These are phyloP conservation scores for Callosobruchus maculatus DNA, from an alignment of 2,888 invertebrate genomes.

Conservation along the genomic window DNA sequence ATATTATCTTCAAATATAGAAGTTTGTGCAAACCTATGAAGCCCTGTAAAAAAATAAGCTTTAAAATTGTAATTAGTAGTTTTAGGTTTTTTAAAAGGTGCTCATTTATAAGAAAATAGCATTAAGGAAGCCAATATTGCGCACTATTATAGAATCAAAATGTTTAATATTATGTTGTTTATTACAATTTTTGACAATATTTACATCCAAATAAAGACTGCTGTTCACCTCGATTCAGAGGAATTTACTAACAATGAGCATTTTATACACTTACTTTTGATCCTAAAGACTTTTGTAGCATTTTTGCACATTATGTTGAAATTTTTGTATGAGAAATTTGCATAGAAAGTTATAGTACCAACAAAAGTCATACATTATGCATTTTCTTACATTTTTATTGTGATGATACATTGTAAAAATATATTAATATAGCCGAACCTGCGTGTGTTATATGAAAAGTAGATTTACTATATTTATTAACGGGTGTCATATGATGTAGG, in stretches of 20 bases:
- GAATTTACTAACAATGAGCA: slow-evolving; percentile 4
- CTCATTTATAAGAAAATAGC: slow-evolving; percentile 30
- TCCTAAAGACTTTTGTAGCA: neutral
- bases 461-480: slow-evolving; percentile 43
- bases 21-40: slow-evolving; percentile 9
- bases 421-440: slow-evolving; percentile 21
- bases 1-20: slow-evolving; percentile 31
- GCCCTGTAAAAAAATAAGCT: slow-evolving; percentile 35
- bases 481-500: slow-evolving; percentile 38
- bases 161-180: slow-evolving; percentile 16
- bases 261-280: neutral
- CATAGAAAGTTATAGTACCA: neutral
- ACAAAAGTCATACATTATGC: slow-evolving; percentile 11
- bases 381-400: slow-evolving; percentile 28
- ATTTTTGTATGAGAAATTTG: neutral
- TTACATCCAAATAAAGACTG: slow-evolving; percentile 35
- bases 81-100: slow-evolving; percentile 37
- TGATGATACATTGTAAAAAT: slow-evolving; percentile 30
- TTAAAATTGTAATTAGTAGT: slow-evolving; percentile 34
- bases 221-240: slow-evolving; percentile 13
- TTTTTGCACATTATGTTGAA: slow-evolving; percentile 4
- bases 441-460: slow-evolving; percentile 32
- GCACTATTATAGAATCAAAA: slow-evolving; percentile 17
- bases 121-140: slow-evolving; percentile 4
- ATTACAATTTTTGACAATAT: slow-evolving; percentile 39